phyloP scores from a whole-genome alignment of 1,140 invertebrate genomes.

The Brachionus rubens region DNA sequence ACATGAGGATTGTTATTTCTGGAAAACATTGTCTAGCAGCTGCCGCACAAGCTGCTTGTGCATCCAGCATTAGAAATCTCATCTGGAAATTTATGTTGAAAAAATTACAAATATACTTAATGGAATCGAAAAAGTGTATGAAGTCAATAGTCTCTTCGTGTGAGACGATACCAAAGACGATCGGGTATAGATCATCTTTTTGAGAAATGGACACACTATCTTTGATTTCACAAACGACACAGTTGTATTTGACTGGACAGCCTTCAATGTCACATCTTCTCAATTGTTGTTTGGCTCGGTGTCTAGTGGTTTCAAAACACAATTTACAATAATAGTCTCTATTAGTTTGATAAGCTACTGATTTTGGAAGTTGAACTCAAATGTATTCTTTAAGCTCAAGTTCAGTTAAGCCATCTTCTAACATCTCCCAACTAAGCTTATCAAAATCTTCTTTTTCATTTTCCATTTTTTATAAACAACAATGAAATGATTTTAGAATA shows the following conservation, averaged over 20 bases:
- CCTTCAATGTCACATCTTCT: too few species aligned
- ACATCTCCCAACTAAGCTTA: not conserved
- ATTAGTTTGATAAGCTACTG: not conserved
- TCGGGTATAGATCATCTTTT: not conserved
- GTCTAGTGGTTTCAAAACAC: not conserved
- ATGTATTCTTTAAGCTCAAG: too few species aligned
- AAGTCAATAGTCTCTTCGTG: not conserved
- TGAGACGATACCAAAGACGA: not conserved
- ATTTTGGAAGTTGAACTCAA: too few species aligned
- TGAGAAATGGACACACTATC: too few species aligned
- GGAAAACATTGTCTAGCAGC: not conserved
- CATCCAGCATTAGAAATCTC: not conserved
- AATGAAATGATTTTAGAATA: conserved; percentile 13
- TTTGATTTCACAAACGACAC: too few species aligned
- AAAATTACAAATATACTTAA: not conserved
- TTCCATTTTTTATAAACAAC: conserved; percentile 18
- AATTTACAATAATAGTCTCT: not conserved
- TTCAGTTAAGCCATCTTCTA: conserved; percentile 22
- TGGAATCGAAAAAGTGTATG: not conserved
- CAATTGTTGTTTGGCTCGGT: too few species aligned
- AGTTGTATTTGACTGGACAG: too few species aligned
- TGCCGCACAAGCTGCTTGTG: not conserved
- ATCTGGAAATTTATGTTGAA: not conserved
- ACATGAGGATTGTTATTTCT: not conserved
- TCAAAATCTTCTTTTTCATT: conserved; percentile 6